A percentile compares a stretch with the other conserved stretches of the same genome.
phyloP scores from a whole-genome alignment of 2,888 invertebrate genomes.

The Calameuta idolon region DNA sequence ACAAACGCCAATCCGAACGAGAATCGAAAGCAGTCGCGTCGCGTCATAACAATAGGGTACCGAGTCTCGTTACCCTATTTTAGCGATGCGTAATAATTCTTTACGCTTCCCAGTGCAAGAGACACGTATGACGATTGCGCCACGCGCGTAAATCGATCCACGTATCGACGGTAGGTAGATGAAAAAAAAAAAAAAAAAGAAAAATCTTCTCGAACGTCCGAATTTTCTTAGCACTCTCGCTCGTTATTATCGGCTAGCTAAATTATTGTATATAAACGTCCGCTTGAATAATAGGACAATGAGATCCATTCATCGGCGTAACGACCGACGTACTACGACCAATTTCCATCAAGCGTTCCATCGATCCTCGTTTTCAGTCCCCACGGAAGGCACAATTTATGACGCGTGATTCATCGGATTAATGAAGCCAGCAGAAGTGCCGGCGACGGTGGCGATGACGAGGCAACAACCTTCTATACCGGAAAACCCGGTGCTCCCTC shows the following conservation, averaged over 20 bases:
- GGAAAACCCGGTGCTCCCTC: neutral
- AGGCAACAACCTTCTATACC: neutral
- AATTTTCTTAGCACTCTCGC: neutral
- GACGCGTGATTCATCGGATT: constrained; percentile 24
- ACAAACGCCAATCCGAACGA: constrained; percentile 9
- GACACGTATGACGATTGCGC: neutral
- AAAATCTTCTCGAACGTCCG: neutral
- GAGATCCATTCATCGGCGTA: constrained; percentile 11
- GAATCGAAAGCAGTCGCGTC: constrained; percentile 13
- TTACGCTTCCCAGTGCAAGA: constrained; percentile 9
- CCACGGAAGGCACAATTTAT: constrained; percentile 21
- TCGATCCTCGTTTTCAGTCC: constrained; percentile 4
- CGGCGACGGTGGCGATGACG: neutral
- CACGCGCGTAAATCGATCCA: neutral
- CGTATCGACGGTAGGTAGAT: neutral
- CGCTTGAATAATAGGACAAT: constrained; percentile 5
- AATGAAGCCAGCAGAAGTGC: constrained; percentile 14
- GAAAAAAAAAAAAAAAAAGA: neutral
- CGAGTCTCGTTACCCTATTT: constrained; percentile 32
- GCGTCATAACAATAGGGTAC: constrained; percentile 13
- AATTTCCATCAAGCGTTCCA: constrained; percentile 16
- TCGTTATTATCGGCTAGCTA: neutral
- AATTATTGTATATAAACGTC: neutral
- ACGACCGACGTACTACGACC: constrained; percentile 2
- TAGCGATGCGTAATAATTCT: constrained; percentile 44